Base-by-base conservation (phyloP, 2,888 invertebrate genomes). In the Caenorhabditis becei region DNA sequence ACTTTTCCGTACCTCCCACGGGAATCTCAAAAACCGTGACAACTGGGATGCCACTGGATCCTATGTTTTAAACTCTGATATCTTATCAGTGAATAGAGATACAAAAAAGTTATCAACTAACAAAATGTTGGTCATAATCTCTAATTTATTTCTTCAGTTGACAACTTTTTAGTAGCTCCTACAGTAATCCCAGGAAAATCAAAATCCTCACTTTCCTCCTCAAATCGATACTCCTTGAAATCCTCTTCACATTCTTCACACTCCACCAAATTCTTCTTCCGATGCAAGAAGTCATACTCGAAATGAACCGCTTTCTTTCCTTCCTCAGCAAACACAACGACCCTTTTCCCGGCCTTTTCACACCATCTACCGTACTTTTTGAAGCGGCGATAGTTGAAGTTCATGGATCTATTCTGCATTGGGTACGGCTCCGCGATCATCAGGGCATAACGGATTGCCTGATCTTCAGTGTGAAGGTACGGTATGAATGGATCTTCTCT, bases 371-470 rank as follows among this genome's bases (percentile, higher is more conserved):
- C 41, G 41, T 41, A 41, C 14, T 41, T 41, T 16, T 16, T 10
- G 41, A 41, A 41, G 2, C 16, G 5, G 8, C 16, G 41, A 41
- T 14, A 41, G 41, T 41, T 41, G 2, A 10, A 3, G 16, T 41
- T 41, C 41, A 2, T 16, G 2, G 10, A 5, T 41, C 41, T 10
- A 10, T 5, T 16, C 41, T 41, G 41, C 16, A 11, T 41, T 14
- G 62, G 62, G 62, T 20, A 63, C 1, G 62, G 62, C 49, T 63
- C 62, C 8, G 20, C 32, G 11, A 49, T 63, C 32, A 20, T 5
- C 20, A 63, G 20, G 7, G 47, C 62, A 16, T 28, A 47, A 1
- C 47, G 28, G 11, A 49, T 26, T 8, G 47, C 41, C 26, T 47
- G 47, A 4, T 63, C 49, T 0, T 49, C 49, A 10, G 41, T 41